Percentiles rank a stretch among this genome's conserved stretches.
These are phyloP conservation scores for Emydura subglobosa DNA, from an alignment of 2,113 vertebrate genomes.

Conservation along the genomic window DNA sequence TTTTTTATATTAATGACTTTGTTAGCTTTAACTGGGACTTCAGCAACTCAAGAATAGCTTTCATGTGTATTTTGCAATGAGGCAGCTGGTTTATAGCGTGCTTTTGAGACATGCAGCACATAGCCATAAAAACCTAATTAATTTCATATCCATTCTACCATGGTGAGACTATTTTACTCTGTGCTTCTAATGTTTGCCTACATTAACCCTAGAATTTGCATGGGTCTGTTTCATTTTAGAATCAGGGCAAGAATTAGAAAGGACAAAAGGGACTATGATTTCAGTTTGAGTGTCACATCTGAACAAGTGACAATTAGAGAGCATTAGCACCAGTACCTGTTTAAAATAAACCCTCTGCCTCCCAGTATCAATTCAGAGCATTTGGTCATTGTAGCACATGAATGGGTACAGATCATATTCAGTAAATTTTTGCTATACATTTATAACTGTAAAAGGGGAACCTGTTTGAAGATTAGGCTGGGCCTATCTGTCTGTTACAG, in stretches of 20 bases:
- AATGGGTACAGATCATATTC: neutral
- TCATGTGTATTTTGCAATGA: neutral
- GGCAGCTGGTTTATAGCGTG: neutral
- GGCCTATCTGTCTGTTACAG: neutral
- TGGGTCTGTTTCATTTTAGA: neutral
- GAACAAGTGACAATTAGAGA: neutral
- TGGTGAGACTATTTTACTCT: neutral
- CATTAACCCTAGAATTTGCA: neutral
- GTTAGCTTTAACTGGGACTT: neutral
- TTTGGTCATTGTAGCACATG: rapidly evolving
- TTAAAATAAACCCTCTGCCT: neutral
- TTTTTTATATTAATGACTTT: neutral
- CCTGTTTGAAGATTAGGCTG: neutral
- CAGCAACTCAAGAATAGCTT: neutral
- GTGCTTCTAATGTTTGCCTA: neutral
- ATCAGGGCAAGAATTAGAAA: neutral
- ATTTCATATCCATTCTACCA: neutral
- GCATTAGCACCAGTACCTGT: neutral
- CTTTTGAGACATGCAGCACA: neutral
- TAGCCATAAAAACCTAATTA: neutral
- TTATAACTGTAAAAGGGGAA: neutral
- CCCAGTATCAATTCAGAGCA: neutral
- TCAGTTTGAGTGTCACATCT: neutral
- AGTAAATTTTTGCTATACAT: neutral
- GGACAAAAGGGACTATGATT: neutral